phyloP scores from a whole-genome alignment of 2,797 vertebrate species.

The Syngnathus rostellatus region DNA sequence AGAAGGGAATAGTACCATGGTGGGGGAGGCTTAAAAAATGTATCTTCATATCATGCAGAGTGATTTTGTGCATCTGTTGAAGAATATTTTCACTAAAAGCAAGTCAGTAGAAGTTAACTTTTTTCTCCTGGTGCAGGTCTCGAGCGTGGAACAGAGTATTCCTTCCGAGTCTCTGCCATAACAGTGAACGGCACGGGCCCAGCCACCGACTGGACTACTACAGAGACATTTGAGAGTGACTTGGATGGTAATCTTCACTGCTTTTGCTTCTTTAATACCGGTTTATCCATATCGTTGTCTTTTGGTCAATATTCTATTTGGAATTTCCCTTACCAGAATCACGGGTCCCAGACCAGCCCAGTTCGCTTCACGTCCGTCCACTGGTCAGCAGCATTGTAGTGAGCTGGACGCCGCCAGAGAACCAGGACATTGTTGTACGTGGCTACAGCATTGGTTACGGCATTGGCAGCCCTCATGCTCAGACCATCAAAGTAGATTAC shows the following conservation, averaged over 20 bases:
- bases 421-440: conserved; percentile 96
- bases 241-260: conserved; percentile 79
- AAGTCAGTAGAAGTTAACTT: conserved; percentile 7
- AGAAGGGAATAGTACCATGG: neutral
- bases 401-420: conserved; percentile 97
- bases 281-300: neutral
- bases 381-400: conserved; percentile 95
- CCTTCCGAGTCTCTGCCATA: conserved; percentile 84
- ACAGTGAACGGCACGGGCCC: conserved; percentile 89
- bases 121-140: conserved; percentile 65
- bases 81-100: neutral
- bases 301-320: neutral
- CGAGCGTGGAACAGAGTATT: conserved; percentile 90
- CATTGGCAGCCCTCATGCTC: conserved; percentile 91
- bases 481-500: conserved; percentile 95
- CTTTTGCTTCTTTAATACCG: neutral
- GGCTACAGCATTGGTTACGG: conserved; percentile 93
- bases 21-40: neutral
- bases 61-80: neutral
- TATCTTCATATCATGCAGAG: neutral
- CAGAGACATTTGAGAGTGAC: conserved; percentile 95
- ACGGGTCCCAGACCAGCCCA: conserved; percentile 89
- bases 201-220: conserved; percentile 82
- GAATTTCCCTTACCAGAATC: conserved; percentile 67
- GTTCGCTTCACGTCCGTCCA: conserved; percentile 89